Conservation (phyloP, 2,113 vertebrate species). For the Corvus moneduloides region DNA sequence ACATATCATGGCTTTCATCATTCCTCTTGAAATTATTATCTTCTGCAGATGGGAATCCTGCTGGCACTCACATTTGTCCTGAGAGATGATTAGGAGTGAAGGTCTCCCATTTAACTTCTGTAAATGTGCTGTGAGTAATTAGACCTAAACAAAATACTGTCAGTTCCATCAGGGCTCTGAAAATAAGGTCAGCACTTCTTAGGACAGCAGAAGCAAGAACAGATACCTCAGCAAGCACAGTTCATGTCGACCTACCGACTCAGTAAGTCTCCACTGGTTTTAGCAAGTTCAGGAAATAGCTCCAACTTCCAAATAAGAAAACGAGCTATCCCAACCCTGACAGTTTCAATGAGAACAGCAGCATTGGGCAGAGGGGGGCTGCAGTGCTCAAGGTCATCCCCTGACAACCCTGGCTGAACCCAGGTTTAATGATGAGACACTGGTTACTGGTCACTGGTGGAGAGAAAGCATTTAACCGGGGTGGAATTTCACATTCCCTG, state of each 20-base stretch:
- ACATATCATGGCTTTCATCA: not conserved
- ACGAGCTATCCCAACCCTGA: not conserved
- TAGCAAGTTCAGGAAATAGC: not conserved
- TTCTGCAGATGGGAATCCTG: not conserved
- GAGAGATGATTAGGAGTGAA: not conserved
- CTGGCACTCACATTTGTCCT: not conserved
- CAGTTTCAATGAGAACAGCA: not conserved
- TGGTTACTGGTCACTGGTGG: not conserved
- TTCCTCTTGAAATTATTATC: not conserved
- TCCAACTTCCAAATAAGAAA: not conserved
- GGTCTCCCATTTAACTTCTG: not conserved
- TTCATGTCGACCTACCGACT: not conserved
- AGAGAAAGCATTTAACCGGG: not conserved
- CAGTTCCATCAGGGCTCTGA: not conserved
- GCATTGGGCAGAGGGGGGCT: rapidly evolving
- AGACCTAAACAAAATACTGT: not conserved
- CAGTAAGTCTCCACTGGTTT: not conserved
- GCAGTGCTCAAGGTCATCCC: not conserved
- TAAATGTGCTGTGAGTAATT: not conserved
- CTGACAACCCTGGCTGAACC: not conserved
- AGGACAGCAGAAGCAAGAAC: not conserved
- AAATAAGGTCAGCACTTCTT: not conserved
- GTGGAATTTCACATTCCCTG: not conserved
- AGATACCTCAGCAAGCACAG: not conserved
- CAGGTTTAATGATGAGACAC: not conserved